These are phyloP conservation scores for Choristoneura fumiferana DNA, from an alignment of 1,140 invertebrate species.

Conservation along the genomic window DNA sequence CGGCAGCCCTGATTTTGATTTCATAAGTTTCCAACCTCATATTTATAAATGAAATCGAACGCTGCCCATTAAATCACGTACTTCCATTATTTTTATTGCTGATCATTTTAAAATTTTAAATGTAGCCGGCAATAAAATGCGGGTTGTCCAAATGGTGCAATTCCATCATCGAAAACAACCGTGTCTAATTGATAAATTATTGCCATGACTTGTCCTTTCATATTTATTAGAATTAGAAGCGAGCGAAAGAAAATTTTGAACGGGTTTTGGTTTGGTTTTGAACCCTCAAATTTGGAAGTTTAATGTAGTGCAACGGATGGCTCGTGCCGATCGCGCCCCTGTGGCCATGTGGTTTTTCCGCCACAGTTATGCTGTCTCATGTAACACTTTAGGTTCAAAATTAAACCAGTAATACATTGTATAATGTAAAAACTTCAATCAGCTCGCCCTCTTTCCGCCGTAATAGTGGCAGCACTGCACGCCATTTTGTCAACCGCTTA, in stretches of 20 bases:
- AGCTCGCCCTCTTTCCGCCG: constrained; percentile 25
- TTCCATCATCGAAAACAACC: constrained; percentile 62
- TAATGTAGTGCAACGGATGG: constrained; percentile 48
- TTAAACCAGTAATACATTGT: constrained; percentile 9
- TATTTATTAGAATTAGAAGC: constrained; percentile 69
- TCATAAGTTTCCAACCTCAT: no score
- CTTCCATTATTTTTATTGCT: constrained; percentile 36
- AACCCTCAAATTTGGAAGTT: constrained; percentile 42
- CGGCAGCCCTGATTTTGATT: no score
- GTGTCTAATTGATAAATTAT: constrained; percentile 74
- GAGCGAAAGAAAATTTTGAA: constrained; percentile 67
- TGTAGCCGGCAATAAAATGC: constrained; percentile 52
- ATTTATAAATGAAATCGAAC: background rate
- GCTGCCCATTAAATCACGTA: background rate
- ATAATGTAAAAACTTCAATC: constrained; percentile 20
- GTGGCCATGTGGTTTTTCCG: constrained; percentile 6
- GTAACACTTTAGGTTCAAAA: constrained; percentile 21
- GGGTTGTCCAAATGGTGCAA: constrained; percentile 58
- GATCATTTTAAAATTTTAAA: constrained; percentile 57
- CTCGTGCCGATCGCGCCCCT: constrained; percentile 35
- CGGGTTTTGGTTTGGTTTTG: constrained; percentile 39
- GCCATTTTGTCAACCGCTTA: constrained; percentile 39
- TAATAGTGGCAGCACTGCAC: constrained; percentile 23
- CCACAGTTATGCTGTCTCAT: constrained; percentile 29
- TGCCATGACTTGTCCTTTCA: constrained; percentile 61